These are phyloP conservation scores for Drosophila ambigua DNA, from an alignment of 1,140 invertebrate species.

Conservation along the genomic window DNA sequence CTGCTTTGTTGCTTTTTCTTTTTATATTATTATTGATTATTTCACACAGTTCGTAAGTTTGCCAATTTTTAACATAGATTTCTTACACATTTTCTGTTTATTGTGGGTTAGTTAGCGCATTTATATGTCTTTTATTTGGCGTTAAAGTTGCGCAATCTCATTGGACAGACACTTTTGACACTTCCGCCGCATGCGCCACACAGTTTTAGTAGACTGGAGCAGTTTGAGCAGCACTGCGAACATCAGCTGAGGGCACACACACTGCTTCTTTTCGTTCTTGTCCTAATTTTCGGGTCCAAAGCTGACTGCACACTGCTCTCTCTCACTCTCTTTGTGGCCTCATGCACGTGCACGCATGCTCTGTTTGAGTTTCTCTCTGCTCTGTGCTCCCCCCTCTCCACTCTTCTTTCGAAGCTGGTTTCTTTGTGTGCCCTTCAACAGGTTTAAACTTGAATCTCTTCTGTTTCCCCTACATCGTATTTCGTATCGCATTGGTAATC, in stretches of 20 bases:
- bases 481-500: conserved; percentile 22
- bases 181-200: conserved; percentile 30
- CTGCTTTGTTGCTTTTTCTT: conserved; percentile 50
- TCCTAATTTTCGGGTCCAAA: conserved; percentile 44
- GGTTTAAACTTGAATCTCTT: conserved; percentile 26
- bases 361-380: conserved; percentile 27
- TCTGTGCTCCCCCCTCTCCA: neutral
- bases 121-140: conserved; percentile 36
- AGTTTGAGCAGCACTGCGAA: conserved; percentile 49
- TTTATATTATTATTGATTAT: conserved; percentile 45
- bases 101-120: conserved; percentile 36
- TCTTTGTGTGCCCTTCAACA: conserved; percentile 51
- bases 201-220: conserved; percentile 26
- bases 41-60: conserved; percentile 62
- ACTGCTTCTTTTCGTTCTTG: conserved; percentile 62
- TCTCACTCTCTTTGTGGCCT: conserved; percentile 30
- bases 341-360: conserved; percentile 57
- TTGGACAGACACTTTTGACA: conserved; percentile 24
- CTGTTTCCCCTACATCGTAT: conserved; percentile 2
- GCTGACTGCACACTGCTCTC: conserved; percentile 20
- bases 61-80: conserved; percentile 61
- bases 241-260: conserved; percentile 3
- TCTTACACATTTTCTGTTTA: conserved; percentile 63
- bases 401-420: conserved; percentile 28
- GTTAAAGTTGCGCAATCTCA: conserved; percentile 58